Evolutionary conservation across 2,113 vertebrate species (phyloP), one percentile per base, ranked within the genome.

Genomic region (Neodon shergylaensis): DNA sequence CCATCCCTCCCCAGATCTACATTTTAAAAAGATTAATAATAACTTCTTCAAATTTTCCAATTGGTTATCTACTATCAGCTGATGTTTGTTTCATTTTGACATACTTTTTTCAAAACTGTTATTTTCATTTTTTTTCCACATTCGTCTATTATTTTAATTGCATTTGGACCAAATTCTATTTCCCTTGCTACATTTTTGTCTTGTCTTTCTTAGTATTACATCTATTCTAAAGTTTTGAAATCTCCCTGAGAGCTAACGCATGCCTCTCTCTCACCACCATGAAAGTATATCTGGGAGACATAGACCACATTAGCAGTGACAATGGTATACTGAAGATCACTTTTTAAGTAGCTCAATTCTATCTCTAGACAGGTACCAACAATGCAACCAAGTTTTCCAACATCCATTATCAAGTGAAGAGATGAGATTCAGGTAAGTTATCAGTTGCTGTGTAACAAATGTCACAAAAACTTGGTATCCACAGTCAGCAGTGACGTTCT

Each of bases 71-170:
- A 70, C 33, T 52, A 74, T 49, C 11, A 39, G 33, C 16, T 95
- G 19, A 33, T 49, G 19, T 79, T 70, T 63, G 42, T 54, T 92
- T 88, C 47, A 85, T 68, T 77, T 90, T 58, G 79, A 9, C 65
- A 74, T 42, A 47, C 12, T 66, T 88, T 42, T 65, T n/a, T 52
- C 26, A 44, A 28, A 81, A 87, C 42, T 88, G 17, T 66, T 72
- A 73, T 88, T 70, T 21, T 17, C 47, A 88, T 52, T 73, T 54
- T 73, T 54, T 52, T 65, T 68, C n/a, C 82, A 77, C 65, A 52
- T 72, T 61, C 54, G 22, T 36, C 7, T 54, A 66, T 78, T 39
- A 91, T 91, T 95, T 81, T 73, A 95, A 76, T 88, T 81, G 54
- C 54, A n/a, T 44, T 58, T 65, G 31, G 36, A 44, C 31, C 39